Base-by-base conservation (phyloP, 1,140 invertebrate species). In the Sitobion miscanthi region DNA sequence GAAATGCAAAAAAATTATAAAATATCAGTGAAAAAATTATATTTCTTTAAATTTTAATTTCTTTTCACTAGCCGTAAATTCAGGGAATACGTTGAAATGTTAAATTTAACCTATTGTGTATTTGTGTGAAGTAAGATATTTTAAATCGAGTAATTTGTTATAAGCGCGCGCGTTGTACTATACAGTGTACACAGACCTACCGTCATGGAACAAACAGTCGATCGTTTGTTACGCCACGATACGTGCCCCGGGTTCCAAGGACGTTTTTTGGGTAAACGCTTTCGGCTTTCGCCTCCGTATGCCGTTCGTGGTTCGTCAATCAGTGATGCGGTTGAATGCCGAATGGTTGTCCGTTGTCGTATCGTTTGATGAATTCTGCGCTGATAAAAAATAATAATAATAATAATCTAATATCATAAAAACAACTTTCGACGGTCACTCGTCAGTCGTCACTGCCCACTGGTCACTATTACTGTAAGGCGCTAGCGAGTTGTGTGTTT, bases 381-480 rank as follows among this genome's bases (percentile, higher is more conserved):
- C 62, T 77, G 62, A 77, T 77, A 77, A 77, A 77, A 77, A 77
- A 77, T 9, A 54, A 54, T 77, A 69, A 69, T 69, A 69, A 69
- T 69, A n/a, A 69, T 69, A 69, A n/a, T 77, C 62, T 77, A n/a
- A 77, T 77, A 77, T 77, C 62, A 77, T 77, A 77, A 35, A 69
- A 77, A 77, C 62, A 77, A 77, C 62, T 77, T 35, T 77, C 62
- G 62, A 77, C 57, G 25, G 25, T 69, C 57, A 30, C 30, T 69
- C 62, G 30, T 57, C 11, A 62, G 57, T 62, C 57, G 57, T 62
- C 25, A 62, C 25, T 11, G 23, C 14, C n/a, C 62, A 30, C 8
- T 62, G 8, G 0, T 54, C 52, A 11, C 21, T 54, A 57, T 23
- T 23, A 14, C 11, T 62, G 25, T 4, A 30, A 11, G 8, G 30